Evolutionary conservation across 2,797 vertebrate genomes (phyloP).

Genomic region (Muscicapa comitata): DNA sequence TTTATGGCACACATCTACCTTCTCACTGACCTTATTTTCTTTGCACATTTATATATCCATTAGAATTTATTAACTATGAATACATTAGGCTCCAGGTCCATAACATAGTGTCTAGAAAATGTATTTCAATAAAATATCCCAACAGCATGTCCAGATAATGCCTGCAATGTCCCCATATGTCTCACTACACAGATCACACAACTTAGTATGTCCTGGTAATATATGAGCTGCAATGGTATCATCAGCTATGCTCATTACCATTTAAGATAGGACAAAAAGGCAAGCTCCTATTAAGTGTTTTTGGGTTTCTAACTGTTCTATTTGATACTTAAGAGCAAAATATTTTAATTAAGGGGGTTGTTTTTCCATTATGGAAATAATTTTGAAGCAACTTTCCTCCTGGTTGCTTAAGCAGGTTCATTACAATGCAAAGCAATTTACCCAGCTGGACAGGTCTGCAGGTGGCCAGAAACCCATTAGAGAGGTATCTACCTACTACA

Average conservation of each 20-base stretch:
- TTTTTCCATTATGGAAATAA: constrained; percentile 16
- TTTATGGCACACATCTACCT: constrained; percentile 8
- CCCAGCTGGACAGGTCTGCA: constrained; percentile 67
- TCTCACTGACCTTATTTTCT: constrained; percentile 29
- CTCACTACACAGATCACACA: constrained; percentile 6
- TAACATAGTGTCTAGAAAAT: constrained; percentile 27
- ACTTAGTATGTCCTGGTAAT: not conserved
- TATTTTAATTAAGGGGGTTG: constrained; percentile 2
- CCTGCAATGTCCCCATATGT: constrained; percentile 24
- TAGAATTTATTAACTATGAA: constrained; percentile 63
- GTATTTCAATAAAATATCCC: constrained; percentile 31
- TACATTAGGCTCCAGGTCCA: constrained; percentile 25
- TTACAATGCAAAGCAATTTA: constrained; percentile 51
- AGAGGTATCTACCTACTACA: constrained; percentile 57
- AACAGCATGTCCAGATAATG: constrained; percentile 32
- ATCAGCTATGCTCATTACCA: not conserved
- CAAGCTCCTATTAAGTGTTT: not conserved
- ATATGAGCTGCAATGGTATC: not conserved
- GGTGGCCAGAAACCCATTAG: constrained; percentile 65
- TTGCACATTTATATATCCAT: not conserved
- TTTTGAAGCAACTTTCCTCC: constrained; percentile 31
- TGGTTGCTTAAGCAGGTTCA: constrained; percentile 46
- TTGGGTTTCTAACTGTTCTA: constrained; percentile 2
- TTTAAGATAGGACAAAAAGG: not conserved
- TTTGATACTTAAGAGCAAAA: constrained; percentile 35